A percentile compares a stretch with the other conserved stretches of the same genome.
Conservation (phyloP, 2,113 vertebrate genomes). For the Paraplagusia blochii region DNA sequence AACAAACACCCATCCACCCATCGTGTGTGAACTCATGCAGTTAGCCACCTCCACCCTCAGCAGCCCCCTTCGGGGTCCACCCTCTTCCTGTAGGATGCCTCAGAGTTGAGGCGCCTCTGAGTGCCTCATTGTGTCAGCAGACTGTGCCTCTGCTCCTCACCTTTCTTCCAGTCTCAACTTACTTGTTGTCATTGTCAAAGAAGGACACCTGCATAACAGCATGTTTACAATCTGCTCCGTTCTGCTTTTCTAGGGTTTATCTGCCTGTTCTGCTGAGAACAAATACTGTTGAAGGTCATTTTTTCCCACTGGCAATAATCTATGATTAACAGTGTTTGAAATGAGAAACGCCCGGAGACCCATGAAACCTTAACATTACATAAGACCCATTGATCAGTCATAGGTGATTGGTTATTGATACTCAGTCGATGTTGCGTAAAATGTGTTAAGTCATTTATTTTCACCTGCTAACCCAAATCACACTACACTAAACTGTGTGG, state of each 20-base stretch:
- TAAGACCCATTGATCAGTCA: neutral
- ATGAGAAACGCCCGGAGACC: neutral
- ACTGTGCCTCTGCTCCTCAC: neutral
- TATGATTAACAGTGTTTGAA: neutral
- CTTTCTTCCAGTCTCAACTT: constrained; percentile 8
- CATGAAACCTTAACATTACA: neutral
- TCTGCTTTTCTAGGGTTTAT: neutral
- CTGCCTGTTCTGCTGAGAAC: neutral
- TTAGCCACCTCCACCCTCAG: neutral
- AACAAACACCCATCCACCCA: constrained; percentile 45
- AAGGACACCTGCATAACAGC: neutral
- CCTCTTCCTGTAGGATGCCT: constrained; percentile 16
- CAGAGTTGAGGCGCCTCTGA: constrained; percentile 7
- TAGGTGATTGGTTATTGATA: neutral
- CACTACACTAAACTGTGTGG: too few species aligned
- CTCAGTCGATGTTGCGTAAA: too few species aligned
- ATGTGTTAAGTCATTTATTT: too few species aligned
- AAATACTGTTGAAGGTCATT: constrained; percentile 1
- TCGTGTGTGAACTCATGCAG: constrained; percentile 20
- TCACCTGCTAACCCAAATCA: too few species aligned
- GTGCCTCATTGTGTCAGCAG: constrained; percentile 1
- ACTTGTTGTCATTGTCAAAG: neutral
- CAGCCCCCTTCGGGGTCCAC: neutral
- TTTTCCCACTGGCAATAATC: too few species aligned
- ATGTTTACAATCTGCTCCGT: neutral